Evolutionary conservation across 2,888 invertebrate species (phyloP).

Genomic region (Eilema griseolum): DNA sequence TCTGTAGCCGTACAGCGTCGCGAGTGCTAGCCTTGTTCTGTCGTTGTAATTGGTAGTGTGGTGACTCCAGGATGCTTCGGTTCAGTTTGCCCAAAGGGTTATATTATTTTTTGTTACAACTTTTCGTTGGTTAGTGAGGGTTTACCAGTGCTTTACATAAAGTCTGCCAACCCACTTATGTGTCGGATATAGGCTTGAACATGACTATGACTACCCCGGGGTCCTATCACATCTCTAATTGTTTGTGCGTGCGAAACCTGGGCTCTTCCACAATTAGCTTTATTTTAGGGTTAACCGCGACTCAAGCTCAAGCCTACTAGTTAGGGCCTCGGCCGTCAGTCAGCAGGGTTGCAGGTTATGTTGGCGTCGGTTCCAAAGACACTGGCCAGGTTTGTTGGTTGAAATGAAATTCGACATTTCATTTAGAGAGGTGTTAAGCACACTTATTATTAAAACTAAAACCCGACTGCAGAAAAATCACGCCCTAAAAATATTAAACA

Average conservation of each 20-base stretch:
- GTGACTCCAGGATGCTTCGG: neutral
- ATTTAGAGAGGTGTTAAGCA: too few species aligned
- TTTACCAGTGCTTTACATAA: neutral
- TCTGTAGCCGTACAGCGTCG: slow-evolving; percentile 6
- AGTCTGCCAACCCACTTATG: neutral
- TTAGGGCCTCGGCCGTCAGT: too few species aligned
- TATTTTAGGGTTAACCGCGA: neutral
- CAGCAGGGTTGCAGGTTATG: too few species aligned
- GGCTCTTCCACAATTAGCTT: neutral
- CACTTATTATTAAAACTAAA: too few species aligned
- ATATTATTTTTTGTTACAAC: neutral
- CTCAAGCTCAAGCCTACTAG: neutral
- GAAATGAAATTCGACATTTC: too few species aligned
- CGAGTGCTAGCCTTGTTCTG: neutral
- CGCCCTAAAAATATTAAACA: too few species aligned
- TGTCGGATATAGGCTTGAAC: neutral
- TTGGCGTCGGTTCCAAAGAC: neutral
- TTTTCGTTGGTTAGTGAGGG: neutral
- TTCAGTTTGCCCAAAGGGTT: neutral
- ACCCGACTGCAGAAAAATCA: too few species aligned
- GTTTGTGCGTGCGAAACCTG: too few species aligned
- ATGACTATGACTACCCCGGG: too few species aligned
- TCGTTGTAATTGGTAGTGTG: neutral
- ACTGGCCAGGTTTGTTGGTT: neutral
- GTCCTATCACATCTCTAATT: too few species aligned